These are phyloP conservation scores for Belonocnema kinseyi DNA, from an alignment of 1,140 invertebrate species.

Conservation along the genomic window DNA sequence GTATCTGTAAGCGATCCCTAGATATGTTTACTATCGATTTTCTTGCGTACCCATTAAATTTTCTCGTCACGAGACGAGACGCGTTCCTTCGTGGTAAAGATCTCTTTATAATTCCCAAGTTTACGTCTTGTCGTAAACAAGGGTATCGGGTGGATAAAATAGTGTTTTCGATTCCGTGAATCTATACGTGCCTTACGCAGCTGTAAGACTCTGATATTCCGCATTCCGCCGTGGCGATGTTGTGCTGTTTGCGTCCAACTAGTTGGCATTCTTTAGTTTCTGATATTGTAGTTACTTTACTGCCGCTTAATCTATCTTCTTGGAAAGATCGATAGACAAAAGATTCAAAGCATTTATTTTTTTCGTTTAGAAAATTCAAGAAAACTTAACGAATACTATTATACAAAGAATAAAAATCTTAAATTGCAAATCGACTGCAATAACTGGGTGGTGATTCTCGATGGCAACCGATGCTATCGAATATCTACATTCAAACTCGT, in stretches of 20 bases:
- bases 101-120: background rate
- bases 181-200: background rate
- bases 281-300: background rate
- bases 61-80: background rate
- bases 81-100: background rate
- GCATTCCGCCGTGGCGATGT: background rate
- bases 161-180: background rate
- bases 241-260: background rate
- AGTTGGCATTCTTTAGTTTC: background rate
- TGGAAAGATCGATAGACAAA: too few species aligned
- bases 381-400: too few species aligned
- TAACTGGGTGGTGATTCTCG: too few species aligned
- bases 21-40: constrained; percentile 21
- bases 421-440: too few species aligned
- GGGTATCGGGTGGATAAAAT: background rate
- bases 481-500: too few species aligned
- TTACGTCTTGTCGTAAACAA: constrained; percentile 7
- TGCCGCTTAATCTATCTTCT: too few species aligned
- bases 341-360: too few species aligned
- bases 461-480: too few species aligned
- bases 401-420: too few species aligned
- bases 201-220: background rate
- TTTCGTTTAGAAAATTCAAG: too few species aligned
- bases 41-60: background rate
- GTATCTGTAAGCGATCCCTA: constrained; percentile 7